Percentiles rank a stretch among this genome's conserved stretches.
Conservation (phyloP, 2,113 vertebrate species). For the Hystrix brachyura region DNA sequence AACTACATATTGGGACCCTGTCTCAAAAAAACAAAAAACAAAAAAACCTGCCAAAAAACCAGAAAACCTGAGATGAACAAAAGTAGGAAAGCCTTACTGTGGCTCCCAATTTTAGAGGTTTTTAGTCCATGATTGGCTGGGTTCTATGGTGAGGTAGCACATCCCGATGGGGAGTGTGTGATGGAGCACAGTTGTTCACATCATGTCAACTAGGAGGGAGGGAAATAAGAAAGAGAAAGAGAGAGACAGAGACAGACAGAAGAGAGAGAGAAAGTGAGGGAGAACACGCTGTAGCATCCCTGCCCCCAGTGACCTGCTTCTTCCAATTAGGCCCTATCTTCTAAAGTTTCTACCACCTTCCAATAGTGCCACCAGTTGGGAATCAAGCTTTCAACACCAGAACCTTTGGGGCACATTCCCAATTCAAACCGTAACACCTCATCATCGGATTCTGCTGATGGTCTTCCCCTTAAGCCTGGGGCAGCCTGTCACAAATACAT, state of each 20-base stretch:
- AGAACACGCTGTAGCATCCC: not conserved
- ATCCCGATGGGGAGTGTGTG: not conserved
- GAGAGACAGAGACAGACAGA: not conserved
- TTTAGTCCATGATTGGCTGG: not conserved
- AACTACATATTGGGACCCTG: not conserved
- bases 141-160: not conserved
- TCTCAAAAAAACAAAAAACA: not conserved
- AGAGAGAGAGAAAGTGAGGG: not conserved
- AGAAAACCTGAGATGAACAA: not conserved
- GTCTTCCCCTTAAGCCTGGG: not conserved
- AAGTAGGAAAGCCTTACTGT: not conserved
- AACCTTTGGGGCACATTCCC: not conserved
- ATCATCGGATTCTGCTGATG: not conserved
- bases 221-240: not conserved
- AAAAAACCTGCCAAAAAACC: not conserved
- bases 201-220: not conserved
- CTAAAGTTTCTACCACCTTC: not conserved
- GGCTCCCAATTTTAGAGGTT: not conserved
- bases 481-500: not conserved
- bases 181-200: not conserved
- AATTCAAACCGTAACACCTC: not conserved
- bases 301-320: not conserved
- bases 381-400: not conserved
- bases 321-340: not conserved
- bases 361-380: not conserved